Conservation (phyloP, 92 coral and sea anemone species). For the Porites rus region DNA sequence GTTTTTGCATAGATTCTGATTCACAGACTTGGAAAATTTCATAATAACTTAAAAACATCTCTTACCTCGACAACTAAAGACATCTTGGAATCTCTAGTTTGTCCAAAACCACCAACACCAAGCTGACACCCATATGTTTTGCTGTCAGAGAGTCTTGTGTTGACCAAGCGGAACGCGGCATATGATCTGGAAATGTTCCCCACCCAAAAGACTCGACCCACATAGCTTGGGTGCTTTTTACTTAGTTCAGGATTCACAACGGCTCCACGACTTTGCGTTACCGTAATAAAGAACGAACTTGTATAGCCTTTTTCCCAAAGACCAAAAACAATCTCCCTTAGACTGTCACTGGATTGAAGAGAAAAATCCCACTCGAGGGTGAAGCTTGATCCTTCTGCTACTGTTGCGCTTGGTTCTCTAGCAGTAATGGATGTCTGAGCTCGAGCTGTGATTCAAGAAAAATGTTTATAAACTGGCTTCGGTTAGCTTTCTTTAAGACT, state of each 20-base stretch:
- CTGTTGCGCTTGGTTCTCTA: constrained; percentile 7
- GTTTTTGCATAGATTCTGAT: too few relatives aligned
- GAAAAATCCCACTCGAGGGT: constrained; percentile 28
- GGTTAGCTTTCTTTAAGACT: too few relatives aligned
- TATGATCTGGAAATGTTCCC: constrained; percentile 34
- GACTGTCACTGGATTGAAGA: constrained; percentile 1
- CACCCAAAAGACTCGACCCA: constrained; percentile 27
- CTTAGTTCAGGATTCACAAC: constrained; percentile 14
- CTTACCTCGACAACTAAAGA: constrained; percentile 30
- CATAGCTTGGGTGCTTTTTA: not conserved
- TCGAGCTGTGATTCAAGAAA: not conserved
- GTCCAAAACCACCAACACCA: constrained; percentile 34
- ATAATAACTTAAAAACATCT: not conserved
- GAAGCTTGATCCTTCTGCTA: constrained; percentile 15
- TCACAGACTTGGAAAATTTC: too few relatives aligned
- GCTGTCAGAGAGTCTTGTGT: constrained; percentile 1
- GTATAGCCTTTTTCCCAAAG: constrained; percentile 35
- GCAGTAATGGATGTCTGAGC: constrained; percentile 13
- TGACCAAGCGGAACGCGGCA: constrained; percentile 8
- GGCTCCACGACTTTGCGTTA: not conserved
- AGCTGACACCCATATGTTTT: constrained; percentile 39
- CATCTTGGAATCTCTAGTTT: constrained; percentile 29
- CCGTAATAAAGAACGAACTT: constrained; percentile 15
- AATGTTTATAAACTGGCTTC: not conserved
- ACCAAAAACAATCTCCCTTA: constrained; percentile 33